A percentile compares a stretch with the other conserved stretches of the same genome.
phyloP scores from a whole-genome alignment of 2,113 vertebrate species.

The Otis tarda region DNA sequence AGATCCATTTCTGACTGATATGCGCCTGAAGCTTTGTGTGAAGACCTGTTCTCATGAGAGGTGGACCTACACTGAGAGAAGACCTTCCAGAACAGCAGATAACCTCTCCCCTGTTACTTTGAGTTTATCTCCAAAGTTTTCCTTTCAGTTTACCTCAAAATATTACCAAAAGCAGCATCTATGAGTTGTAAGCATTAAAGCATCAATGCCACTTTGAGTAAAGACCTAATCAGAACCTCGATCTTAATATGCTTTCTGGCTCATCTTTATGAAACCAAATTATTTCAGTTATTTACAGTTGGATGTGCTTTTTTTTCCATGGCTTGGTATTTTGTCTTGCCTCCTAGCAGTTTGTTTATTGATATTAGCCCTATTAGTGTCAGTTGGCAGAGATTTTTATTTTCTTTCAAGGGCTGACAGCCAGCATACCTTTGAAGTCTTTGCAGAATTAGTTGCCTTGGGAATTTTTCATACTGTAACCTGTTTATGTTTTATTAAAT shows the following conservation, averaged over 20 bases:
- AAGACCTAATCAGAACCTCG: neutral
- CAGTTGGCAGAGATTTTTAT: conserved; percentile 2
- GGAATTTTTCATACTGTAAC: conserved; percentile 34
- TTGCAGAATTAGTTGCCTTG: conserved; percentile 9
- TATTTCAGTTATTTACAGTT: conserved; percentile 29
- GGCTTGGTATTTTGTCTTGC: neutral
- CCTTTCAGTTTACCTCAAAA: neutral
- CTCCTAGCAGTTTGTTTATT: conserved; percentile 12
- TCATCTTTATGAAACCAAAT: neutral
- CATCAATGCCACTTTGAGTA: neutral
- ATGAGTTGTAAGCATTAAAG: neutral
- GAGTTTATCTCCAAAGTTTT: conserved; percentile 16
- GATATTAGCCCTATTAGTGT: neutral
- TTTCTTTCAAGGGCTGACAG: neutral
- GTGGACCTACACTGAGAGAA: fast-evolving
- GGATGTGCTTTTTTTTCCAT: neutral
- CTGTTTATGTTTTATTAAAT: neutral
- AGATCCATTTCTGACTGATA: neutral
- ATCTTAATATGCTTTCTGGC: conserved; percentile 24
- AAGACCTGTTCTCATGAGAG: neutral
- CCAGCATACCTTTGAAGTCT: conserved; percentile 50
- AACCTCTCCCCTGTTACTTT: neutral
- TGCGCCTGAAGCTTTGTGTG: neutral
- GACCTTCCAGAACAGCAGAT: neutral
- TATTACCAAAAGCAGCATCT: neutral